Evolutionary conservation across 2,797 vertebrate genomes (phyloP), one percentile per base, ranked within the genome.

Genomic region (Gymnocypris eckloni): DNA sequence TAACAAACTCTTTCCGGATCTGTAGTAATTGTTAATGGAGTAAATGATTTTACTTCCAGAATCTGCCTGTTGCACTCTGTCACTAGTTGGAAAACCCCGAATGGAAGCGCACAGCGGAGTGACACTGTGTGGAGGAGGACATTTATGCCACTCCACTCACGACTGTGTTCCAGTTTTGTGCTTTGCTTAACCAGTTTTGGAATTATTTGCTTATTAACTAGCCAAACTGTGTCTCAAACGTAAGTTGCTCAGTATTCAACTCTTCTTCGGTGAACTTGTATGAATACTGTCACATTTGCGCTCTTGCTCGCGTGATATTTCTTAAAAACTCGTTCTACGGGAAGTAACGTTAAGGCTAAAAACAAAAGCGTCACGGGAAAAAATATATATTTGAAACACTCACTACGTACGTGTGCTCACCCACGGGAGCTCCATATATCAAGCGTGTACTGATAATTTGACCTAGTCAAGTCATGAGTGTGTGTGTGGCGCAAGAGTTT

Each of bases 401-500:
- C 1, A 11, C 28, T 20, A 70, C 1, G 1, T 83, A 83, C 78
- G 84, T 87, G 87, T 84, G 33, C 45, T 86, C 85, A 25, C 71
- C 71, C 28, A 64, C 41, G 13, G 37, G 22, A 79, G 25, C 56
- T 52, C 79, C 88, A 92, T 92, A 92, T 93, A 91, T 87, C 89
- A 85, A 82, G 86, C 87, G 77, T 37, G 78, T 48, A 79, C 91
- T 92, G 90, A 91, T 90, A 94, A 90, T 91, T 91, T 91, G 90
- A 92, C 90, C 92, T 88, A 93, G 92, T 87, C 71, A 79, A 89
- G 72, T 93, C 93, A 91, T 91, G 89, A 79, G 87, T 90, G 82
- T 87, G 33, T 33, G 93, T 93, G 93, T 93, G 89, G 94, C 87
- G 92, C 91, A 93, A 94, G 93, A 33, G 52, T 13, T 72, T 16